Percentiles rank a stretch among this genome's conserved stretches.
Evolutionary conservation across 1,140 invertebrate genomes (phyloP).

Genomic region (Caenorhabditis briggsae): DNA sequence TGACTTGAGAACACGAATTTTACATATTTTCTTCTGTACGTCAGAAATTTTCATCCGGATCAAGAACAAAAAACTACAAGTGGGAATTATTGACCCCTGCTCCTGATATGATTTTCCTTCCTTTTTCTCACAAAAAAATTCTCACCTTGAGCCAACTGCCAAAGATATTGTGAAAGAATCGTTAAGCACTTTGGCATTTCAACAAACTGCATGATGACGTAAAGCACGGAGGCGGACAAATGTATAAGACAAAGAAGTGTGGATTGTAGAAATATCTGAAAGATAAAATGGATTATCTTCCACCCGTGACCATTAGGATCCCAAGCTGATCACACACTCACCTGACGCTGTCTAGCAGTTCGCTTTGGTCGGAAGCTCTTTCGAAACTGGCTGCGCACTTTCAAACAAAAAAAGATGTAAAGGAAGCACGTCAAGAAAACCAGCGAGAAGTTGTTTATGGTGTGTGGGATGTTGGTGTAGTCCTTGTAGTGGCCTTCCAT

Average conservation of each 20-base stretch:
- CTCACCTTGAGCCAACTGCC: conserved; percentile 37
- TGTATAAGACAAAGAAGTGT: conserved; percentile 30
- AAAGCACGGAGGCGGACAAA: conserved; percentile 29
- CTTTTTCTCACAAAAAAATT: background rate
- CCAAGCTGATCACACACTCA: background rate
- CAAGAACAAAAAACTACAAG: too few relatives aligned
- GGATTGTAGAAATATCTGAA: conserved; percentile 34
- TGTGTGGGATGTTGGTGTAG: conserved; percentile 43
- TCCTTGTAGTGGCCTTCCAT: conserved; percentile 38
- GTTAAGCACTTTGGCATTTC: conserved; percentile 39
- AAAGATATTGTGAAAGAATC: conserved; percentile 36
- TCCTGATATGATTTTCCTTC: too few relatives aligned
- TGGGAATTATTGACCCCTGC: too few relatives aligned
- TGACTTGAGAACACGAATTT: too few relatives aligned
- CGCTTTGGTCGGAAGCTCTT: conserved; percentile 49
- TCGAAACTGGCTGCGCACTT: conserved; percentile 36
- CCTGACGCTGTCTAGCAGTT: conserved; percentile 50
- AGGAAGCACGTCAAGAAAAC: conserved; percentile 45
- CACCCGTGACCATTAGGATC: background rate
- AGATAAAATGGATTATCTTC: background rate
- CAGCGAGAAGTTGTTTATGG: conserved; percentile 41
- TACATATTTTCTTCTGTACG: too few relatives aligned
- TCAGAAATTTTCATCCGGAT: too few relatives aligned
- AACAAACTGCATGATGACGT: conserved; percentile 46
- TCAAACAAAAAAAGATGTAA: conserved; percentile 47